A percentile compares a stretch with the other conserved stretches of the same genome.
phyloP scores from a whole-genome alignment of 2,113 vertebrate species.

The Alexandromys fortis region DNA sequence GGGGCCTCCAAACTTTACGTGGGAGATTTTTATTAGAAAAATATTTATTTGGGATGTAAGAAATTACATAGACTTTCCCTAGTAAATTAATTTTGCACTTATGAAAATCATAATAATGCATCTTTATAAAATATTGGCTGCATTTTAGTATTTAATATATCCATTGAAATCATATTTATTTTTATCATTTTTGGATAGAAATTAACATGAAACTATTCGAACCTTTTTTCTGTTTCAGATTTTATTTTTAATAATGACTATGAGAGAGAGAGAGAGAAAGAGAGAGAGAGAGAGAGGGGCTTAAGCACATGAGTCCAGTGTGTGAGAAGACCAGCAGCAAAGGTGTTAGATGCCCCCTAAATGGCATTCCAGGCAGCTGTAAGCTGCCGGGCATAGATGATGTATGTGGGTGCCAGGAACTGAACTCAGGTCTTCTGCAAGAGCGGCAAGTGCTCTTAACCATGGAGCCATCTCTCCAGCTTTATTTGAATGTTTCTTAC shows the following conservation, averaged over 20 bases:
- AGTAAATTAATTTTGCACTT: background rate
- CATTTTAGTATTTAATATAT: background rate
- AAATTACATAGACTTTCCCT: background rate
- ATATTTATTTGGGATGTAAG: background rate
- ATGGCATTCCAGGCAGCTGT: too few relatives aligned
- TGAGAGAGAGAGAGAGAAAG: fast-evolving
- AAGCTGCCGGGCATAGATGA: background rate
- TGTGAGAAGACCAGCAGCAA: too few relatives aligned
- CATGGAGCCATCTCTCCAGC: background rate
- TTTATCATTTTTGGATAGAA: constrained; percentile 25
- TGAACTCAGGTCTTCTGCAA: background rate
- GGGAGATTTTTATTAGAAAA: background rate
- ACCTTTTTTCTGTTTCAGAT: too few relatives aligned
- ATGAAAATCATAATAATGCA: background rate
- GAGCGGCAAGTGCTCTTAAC: background rate
- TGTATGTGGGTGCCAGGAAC: background rate
- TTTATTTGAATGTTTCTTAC: background rate
- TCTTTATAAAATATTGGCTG: background rate
- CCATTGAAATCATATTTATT: background rate
- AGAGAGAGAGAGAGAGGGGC: too few relatives aligned
- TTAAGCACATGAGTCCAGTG: background rate
- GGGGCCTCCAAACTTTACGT: background rate
- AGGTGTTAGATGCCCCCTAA: background rate
- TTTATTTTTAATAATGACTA: background rate
- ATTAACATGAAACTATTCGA: background rate